phyloP scores from a whole-genome alignment of 64 coral and sea anemone genomes.

The Pachyseris speciosa region DNA sequence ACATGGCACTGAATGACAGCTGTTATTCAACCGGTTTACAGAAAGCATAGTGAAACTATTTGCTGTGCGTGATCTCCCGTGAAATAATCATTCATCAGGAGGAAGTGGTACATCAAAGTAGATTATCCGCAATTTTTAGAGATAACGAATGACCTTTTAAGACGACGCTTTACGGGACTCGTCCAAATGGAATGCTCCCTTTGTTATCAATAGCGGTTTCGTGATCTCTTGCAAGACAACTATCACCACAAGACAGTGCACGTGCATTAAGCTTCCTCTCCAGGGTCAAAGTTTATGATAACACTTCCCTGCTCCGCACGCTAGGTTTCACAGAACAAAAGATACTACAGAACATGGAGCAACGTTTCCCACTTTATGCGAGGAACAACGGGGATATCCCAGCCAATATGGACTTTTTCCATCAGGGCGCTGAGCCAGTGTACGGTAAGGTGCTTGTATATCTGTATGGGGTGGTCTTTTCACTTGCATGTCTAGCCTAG shows the following conservation, averaged over 20 bases:
- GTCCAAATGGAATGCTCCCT: not conserved
- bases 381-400: not conserved
- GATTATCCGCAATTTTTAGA: slow-evolving; percentile 26
- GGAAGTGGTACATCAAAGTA: not conserved
- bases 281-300: slow-evolving; percentile 49
- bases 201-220: slow-evolving; percentile 26
- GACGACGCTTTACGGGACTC: not conserved
- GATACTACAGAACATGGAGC: not conserved
- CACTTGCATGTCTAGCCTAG: slow-evolving; percentile 24
- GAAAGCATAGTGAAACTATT: slow-evolving; percentile 14
- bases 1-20: not conserved
- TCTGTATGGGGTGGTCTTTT: slow-evolving; percentile 14
- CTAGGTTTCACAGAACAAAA: not conserved
- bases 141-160: slow-evolving; percentile 12
- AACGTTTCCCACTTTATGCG: not conserved
- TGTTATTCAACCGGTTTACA: not conserved
- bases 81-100: slow-evolving; percentile 37
- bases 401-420: not conserved
- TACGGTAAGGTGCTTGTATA: slow-evolving; percentile 5
- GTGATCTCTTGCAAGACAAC: slow-evolving; percentile 34
- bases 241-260: slow-evolving; percentile 5
- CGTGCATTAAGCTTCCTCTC: slow-evolving; percentile 6
- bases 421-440: not conserved
- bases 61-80: slow-evolving; percentile 18
- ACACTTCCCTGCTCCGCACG: slow-evolving; percentile 16